A percentile compares a stretch with the other conserved stretches of the same genome.
Evolutionary conservation across 2,113 vertebrate genomes (phyloP).

Genomic region (Dicerorhinus sumatrensis): DNA sequence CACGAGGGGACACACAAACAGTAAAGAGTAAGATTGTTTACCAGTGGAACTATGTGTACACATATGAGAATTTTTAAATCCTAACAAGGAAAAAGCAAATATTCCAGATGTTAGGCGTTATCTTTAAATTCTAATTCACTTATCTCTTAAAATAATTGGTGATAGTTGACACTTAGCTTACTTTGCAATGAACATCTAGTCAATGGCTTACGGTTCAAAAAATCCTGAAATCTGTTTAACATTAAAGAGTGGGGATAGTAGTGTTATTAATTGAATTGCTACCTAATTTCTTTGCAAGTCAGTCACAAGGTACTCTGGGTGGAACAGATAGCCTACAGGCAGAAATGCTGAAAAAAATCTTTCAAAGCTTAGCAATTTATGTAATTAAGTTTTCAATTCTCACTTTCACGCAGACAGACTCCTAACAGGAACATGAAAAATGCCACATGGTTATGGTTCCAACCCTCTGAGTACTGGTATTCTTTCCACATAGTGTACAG

Average conservation of each 20-base stretch:
- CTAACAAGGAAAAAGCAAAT: not conserved
- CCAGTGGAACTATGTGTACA: not conserved
- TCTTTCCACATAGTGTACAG: accelerated
- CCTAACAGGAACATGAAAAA: not conserved
- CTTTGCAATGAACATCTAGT: not conserved
- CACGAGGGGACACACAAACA: not conserved
- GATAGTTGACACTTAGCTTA: not conserved
- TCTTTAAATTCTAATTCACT: constrained; percentile 12
- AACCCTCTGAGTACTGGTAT: not conserved
- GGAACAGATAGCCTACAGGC: not conserved
- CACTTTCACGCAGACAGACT: not conserved
- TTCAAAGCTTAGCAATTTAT: constrained; percentile 28
- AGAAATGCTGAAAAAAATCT: not conserved
- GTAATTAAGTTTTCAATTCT: constrained; percentile 51
- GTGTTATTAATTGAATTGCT: not conserved
- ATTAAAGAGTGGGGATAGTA: not conserved
- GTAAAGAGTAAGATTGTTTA: not conserved
- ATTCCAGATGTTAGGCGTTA: not conserved
- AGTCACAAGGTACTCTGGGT: constrained; percentile 1
- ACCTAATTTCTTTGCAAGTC: not conserved
- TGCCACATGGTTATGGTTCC: not conserved
- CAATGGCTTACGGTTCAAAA: not conserved
- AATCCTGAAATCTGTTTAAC: not conserved
- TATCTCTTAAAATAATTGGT: not conserved
- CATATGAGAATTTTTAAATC: not conserved